These are phyloP conservation scores for Itoplectis maculator DNA, from an alignment of 2,888 invertebrate species.

Conservation along the genomic window DNA sequence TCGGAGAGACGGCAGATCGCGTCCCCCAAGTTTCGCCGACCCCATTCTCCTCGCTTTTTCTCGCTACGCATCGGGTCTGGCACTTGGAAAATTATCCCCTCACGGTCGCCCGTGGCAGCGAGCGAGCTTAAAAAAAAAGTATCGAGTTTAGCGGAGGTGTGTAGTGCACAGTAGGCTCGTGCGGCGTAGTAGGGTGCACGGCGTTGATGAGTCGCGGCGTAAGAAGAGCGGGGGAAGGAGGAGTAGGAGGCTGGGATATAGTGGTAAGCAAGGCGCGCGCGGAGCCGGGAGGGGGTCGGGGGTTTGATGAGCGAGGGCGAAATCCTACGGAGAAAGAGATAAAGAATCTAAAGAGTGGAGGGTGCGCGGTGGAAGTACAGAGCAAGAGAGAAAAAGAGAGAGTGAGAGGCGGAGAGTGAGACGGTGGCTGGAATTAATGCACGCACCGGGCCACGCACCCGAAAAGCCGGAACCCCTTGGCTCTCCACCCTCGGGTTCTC, in stretches of 20 bases:
- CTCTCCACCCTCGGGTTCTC: constrained; percentile 53
- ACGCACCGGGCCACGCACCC: constrained; percentile 82
- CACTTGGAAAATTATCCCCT: constrained; percentile 6
- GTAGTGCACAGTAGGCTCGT: constrained; percentile 23
- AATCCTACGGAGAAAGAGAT: constrained; percentile 45
- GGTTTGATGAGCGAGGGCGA: constrained; percentile 50
- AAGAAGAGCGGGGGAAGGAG: constrained; percentile 73
- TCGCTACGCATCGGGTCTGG: neutral
- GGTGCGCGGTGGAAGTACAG: constrained; percentile 57
- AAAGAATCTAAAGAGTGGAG: constrained; percentile 57
- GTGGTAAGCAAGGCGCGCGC: constrained; percentile 72
- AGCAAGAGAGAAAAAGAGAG: constrained; percentile 59
- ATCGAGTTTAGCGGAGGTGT: constrained; percentile 46
- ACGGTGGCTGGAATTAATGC: constrained; percentile 65
- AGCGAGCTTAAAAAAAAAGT: constrained; percentile 50
- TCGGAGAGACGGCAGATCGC: neutral
- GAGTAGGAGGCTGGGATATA: constrained; percentile 60
- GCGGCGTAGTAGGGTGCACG: constrained; percentile 39
- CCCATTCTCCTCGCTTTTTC: constrained; percentile 17
- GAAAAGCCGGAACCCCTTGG: constrained; percentile 69
- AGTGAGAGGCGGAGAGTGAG: constrained; percentile 32
- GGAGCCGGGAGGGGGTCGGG: neutral
- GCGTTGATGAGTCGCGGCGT: constrained; percentile 78
- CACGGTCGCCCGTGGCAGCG: neutral
- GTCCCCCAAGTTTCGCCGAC: neutral